phyloP scores from a whole-genome alignment of 2,113 vertebrate species.

The Halichoeres trimaculatus region DNA sequence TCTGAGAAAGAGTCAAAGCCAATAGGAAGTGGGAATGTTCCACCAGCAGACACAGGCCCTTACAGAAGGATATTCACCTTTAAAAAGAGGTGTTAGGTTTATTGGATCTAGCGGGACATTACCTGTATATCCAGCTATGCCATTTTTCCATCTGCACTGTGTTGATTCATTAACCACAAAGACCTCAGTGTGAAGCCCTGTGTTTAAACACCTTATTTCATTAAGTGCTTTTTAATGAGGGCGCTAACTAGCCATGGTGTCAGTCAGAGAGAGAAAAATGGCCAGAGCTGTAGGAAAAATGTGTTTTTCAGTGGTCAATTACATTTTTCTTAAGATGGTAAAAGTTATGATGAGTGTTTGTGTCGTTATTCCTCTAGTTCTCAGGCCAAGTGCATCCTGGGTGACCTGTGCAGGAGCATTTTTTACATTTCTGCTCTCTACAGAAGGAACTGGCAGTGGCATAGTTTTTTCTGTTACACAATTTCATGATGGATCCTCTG shows the following conservation, averaged over 20 bases:
- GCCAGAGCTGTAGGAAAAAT: conserved; percentile 62
- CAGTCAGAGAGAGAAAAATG: conserved; percentile 66
- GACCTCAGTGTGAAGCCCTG: conserved; percentile 68
- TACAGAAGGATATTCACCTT: conserved; percentile 65
- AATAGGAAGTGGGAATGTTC: conserved; percentile 69
- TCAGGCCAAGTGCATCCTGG: conserved; percentile 46
- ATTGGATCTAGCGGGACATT: conserved; percentile 73
- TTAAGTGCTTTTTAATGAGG: conserved; percentile 78
- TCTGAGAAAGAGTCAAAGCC: conserved; percentile 40
- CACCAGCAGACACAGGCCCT: conserved; percentile 50
- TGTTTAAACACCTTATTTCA: conserved; percentile 80
- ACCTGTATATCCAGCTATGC: conserved; percentile 69
- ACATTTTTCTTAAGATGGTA: conserved; percentile 56
- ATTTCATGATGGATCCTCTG: conserved; percentile 28
- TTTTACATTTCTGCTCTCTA: conserved; percentile 18
- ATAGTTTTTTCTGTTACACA: conserved; percentile 35
- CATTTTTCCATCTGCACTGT: conserved; percentile 63
- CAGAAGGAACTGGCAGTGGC: conserved; percentile 38
- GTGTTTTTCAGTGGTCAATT: conserved; percentile 57
- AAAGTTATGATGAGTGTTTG: conserved; percentile 43
- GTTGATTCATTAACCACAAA: conserved; percentile 77
- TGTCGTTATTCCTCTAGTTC: conserved; percentile 38
- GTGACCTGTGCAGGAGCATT: conserved; percentile 37
- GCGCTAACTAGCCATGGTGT: conserved; percentile 71
- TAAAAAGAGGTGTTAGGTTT: conserved; percentile 74